Conservation (phyloP, 2,113 vertebrate species). For the Bagarius yarrelli region DNA sequence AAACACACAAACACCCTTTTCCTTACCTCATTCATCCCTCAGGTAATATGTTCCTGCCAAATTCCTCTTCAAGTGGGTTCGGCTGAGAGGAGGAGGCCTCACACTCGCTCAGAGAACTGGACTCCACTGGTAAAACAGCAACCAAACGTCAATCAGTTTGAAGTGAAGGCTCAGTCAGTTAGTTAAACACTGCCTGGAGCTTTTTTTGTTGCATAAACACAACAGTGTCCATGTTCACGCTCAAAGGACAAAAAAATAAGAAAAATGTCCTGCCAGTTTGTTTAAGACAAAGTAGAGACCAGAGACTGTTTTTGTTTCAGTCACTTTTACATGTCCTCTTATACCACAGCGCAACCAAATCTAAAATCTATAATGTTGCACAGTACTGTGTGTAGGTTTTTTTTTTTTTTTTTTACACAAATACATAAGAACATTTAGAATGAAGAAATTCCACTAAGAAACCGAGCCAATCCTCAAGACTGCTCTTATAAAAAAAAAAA, state of each 20-base stretch:
- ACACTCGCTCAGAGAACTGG: not conserved
- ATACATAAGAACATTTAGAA: not conserved
- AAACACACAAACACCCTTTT: slow-evolving; percentile 1
- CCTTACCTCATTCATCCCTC: slow-evolving; percentile 74
- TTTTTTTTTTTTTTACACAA: too few species aligned
- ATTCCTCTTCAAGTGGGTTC: slow-evolving; percentile 61
- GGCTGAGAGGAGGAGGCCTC: slow-evolving; percentile 33
- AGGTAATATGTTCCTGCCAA: slow-evolving; percentile 56
- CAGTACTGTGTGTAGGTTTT: not conserved
- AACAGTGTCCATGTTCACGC: not conserved
- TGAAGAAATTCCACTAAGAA: not conserved
- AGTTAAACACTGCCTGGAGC: not conserved
- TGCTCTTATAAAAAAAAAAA: not conserved
- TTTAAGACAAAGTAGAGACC: not conserved
- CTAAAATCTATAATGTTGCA: too few species aligned
- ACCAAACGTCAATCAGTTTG: not conserved
- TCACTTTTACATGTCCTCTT: not conserved
- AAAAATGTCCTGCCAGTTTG: not conserved
- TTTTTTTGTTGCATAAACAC: slow-evolving; percentile 3
- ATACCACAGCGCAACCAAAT: not conserved
- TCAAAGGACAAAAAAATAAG: not conserved
- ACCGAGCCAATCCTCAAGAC: not conserved
- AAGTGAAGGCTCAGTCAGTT: not conserved
- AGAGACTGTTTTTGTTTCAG: not conserved
- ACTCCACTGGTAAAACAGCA: slow-evolving; percentile 37